Evolutionary conservation across 2,888 invertebrate species (phyloP).

Genomic region (Isoperla grammatica): DNA sequence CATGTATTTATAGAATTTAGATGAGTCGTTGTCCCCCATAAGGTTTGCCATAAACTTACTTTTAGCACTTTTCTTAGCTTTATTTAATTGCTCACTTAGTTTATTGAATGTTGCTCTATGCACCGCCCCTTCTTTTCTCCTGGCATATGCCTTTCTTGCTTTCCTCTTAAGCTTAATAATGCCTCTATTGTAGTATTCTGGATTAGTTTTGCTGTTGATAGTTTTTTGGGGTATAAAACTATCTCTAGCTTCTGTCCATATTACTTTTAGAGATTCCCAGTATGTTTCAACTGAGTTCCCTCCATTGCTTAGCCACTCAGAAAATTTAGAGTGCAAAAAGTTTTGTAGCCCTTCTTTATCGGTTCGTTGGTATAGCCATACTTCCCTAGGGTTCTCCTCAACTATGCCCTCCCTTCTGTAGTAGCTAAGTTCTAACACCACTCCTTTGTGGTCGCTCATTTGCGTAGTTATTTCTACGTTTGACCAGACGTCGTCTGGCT

Average conservation of each 20-base stretch:
- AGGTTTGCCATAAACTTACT: not conserved
- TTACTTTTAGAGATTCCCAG: not conserved
- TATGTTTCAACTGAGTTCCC: slow-evolving; percentile 1
- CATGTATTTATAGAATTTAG: not conserved
- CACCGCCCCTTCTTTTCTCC: not conserved
- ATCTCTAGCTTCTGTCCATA: not conserved
- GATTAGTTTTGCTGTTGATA: not conserved
- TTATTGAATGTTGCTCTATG: not conserved
- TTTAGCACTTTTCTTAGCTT: not conserved
- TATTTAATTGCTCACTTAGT: not conserved
- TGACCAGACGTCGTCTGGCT: not conserved
- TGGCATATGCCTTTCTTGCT: not conserved
- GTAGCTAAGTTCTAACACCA: not conserved
- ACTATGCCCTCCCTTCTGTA: not conserved
- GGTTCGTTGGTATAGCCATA: not conserved
- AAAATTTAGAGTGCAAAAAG: not conserved
- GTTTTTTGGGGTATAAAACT: not conserved
- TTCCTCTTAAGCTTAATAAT: not conserved
- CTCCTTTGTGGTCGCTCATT: not conserved
- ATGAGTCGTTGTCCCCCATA: not conserved
- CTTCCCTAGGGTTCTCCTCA: not conserved
- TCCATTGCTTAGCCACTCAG: not conserved
- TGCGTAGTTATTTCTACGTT: not conserved
- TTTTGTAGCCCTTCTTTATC: not conserved
- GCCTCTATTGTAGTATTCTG: not conserved